Base-by-base conservation (phyloP, 2,113 vertebrate genomes). In the Cololabis saira region DNA sequence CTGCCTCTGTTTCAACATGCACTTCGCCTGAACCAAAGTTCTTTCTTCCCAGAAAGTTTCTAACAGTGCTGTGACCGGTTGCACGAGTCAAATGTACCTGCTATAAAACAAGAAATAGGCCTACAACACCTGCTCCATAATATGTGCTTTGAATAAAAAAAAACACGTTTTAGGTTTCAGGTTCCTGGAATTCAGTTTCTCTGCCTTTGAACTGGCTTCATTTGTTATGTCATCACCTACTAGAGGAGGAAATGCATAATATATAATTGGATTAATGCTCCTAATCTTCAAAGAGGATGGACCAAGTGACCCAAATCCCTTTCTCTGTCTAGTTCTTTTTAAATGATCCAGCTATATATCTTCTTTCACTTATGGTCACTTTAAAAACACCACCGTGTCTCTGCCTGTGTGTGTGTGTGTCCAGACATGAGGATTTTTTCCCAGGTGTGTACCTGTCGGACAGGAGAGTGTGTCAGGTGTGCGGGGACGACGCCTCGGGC, bases 391-490 rank as follows among this genome's bases (percentile, higher is more conserved):
- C 41, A 19, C 30, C 3, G 12, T 16, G 1, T 12, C 21, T 66
- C 43, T 65, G 48, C 71, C 4, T 40, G 3, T 49, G 22, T 78
- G 21, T 49, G 22, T 78, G 21, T 59, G 24, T 49, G n/a, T 59
- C 16, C 54, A 91, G 90, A 57, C 82, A 84, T 49, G 85, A 88
- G 22, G 84, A 81, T 16, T 49, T 90, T 60, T 90, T 91, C 52
- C 87, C 89, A 52, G 95, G 91, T 72, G 89, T 74, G 86, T 97
- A 95, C 85, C 95, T 98, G 67, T 96, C 96, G 8, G 95, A 96
- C 27, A 93, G 95, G 57, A 96, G 96, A 91, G 95, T 95, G 19
- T 98, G 96, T 63, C 89, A 97, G 79, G 97, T 98, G 79, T 98
- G 97, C 19, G 95, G 96, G 0, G 97, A 98, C 9, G 96, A 97